phyloP scores from a whole-genome alignment of 2,797 vertebrate species.

The Borostomias antarcticus region DNA sequence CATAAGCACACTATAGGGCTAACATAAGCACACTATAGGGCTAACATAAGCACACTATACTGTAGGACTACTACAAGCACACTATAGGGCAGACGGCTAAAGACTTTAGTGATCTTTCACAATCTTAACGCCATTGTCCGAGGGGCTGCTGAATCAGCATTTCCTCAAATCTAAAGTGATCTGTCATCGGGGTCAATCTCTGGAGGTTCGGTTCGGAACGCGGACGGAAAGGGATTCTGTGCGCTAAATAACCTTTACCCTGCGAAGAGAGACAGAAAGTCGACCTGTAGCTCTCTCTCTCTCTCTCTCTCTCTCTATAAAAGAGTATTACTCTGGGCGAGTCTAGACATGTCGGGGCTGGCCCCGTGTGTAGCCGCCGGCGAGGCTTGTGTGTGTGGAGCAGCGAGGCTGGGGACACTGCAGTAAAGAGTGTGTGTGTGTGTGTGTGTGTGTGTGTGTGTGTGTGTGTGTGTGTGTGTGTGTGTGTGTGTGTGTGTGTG shows the following conservation, averaged over 20 bases:
- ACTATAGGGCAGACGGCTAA: no score
- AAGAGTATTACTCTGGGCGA: not conserved
- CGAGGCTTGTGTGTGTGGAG: not conserved
- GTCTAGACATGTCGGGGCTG: not conserved
- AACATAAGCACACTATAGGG: constrained; percentile 48
- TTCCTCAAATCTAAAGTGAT: not conserved
- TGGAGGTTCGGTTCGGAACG: not conserved
- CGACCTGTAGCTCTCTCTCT: no score
- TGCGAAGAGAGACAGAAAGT: no score
- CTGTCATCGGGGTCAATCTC: not conserved
- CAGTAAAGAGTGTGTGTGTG: not conserved
- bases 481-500: not conserved
- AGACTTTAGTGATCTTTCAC: no score
- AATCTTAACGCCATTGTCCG: no score
- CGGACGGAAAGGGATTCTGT: not conserved
- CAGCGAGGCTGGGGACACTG: no score
- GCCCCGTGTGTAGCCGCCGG: not conserved
- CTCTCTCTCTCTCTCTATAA: not conserved
- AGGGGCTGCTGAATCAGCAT: not conserved
- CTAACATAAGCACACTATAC: no score
- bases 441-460: not conserved
- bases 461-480: not conserved
- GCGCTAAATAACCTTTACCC: not conserved
- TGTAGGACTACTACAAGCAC: no score
- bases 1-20: constrained; percentile 46